Percentiles rank a stretch among this genome's conserved stretches.
These are phyloP conservation scores for Callocephalon fimbriatum DNA, from an alignment of 2,113 vertebrate genomes.

Conservation along the genomic window DNA sequence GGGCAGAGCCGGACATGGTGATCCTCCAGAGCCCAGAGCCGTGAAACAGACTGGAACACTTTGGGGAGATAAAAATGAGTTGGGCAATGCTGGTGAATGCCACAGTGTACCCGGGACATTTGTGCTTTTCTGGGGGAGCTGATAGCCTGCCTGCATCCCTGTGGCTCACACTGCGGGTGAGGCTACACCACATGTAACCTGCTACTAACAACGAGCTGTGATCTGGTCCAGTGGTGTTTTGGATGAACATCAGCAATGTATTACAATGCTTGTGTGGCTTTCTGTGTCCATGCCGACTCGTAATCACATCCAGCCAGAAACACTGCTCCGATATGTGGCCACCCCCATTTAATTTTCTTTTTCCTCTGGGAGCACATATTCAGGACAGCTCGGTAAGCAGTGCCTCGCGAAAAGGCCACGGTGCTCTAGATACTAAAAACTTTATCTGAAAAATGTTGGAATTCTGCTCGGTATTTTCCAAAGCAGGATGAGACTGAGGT, in stretches of 20 bases:
- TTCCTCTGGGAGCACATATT: not conserved
- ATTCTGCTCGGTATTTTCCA: rapidly evolving
- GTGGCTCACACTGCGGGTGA: not conserved
- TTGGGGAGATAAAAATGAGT: not conserved
- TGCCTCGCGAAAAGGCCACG: not conserved
- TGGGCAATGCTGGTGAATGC: not conserved
- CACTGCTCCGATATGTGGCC: not conserved
- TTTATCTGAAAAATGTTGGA: not conserved
- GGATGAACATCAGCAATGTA: not conserved
- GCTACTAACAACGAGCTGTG: not conserved
- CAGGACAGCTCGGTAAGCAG: not conserved
- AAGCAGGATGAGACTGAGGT: not conserved
- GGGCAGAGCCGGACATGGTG: not conserved
- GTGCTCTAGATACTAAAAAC: not conserved
- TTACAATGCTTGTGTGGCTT: not conserved
- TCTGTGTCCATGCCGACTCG: not conserved
- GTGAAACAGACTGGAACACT: not conserved
- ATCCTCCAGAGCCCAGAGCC: not conserved
- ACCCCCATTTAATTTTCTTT: too few relatives aligned
- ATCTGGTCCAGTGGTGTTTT: not conserved
- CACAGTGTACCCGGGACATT: rapidly evolving
- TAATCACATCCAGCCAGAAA: not conserved
- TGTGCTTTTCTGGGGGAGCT: not conserved
- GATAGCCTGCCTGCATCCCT: not conserved
- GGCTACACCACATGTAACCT: not conserved